Evolutionary conservation across 2,888 invertebrate genomes (phyloP), one percentile per base, ranked within the genome.

Genomic region (Melangyna quadrimaculata): DNA sequence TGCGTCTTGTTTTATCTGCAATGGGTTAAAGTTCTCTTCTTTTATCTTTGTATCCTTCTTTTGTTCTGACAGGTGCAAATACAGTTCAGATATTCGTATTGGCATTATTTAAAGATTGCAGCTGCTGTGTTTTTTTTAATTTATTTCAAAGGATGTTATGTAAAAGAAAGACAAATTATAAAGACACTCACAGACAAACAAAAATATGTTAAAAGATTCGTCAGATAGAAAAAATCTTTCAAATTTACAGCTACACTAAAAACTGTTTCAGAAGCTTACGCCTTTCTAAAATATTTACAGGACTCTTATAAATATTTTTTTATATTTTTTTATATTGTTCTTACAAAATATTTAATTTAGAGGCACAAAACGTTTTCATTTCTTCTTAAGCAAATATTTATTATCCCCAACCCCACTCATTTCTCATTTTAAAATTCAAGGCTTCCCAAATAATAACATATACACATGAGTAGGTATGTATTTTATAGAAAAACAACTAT

Each of bases 61-160:
- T 29, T 57, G 12, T 32, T 57, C 57, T 12, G 57, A 57, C 57
- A 57, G 57, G 57, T 57, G 32, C 57, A 57, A 6, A 32, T 12
- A 19, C 1, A 17, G 12, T 57, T 10, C 57, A 17, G 32, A 19
- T 32, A 10, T 22, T 22, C 24, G 4, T 57, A 57, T 19, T 32
- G 55, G 32, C 57, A 57, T n/a, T 3, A 55, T 55, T 9, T 10
- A 40, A 61, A 37, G 9, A 24, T 40, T 40, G 40, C 37, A 61
- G 37, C 40, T 40, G 61, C 24, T 61, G n/a, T 37, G 24, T 40
- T 40, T 35, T 7, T 2, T 35, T 7, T 2, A 59, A 57, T 57
- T 32, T 32, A 10, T 32, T 57, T 29, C 8, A 5, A 32, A 12
- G 14, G 27, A 29, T 32, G 8, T 8, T 7, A 7, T n/a, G 14